Evolutionary conservation across 2,113 vertebrate genomes (phyloP).

Genomic region (Crocuta crocuta): DNA sequence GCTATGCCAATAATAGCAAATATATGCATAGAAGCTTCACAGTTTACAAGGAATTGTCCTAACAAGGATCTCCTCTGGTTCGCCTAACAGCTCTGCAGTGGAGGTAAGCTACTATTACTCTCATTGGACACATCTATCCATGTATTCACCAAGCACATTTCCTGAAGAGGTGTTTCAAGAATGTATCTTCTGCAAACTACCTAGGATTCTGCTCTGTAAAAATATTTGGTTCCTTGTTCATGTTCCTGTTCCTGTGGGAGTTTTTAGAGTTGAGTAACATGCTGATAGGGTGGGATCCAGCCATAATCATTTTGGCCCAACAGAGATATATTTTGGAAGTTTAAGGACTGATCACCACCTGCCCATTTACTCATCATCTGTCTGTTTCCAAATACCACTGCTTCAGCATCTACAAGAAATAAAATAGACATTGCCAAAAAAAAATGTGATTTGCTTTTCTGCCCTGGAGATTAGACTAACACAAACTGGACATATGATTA

Average conservation of each 20-base stretch:
- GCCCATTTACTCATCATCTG: background rate
- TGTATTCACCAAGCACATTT: background rate
- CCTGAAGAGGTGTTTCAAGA: background rate
- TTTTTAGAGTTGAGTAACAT: background rate
- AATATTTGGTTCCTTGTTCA: background rate
- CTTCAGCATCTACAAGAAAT: background rate
- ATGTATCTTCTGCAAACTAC: background rate
- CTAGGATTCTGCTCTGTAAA: background rate
- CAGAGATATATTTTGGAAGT: fast-evolving
- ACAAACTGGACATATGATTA: background rate
- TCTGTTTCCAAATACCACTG: background rate
- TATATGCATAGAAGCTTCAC: background rate
- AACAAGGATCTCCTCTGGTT: background rate
- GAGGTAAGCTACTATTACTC: background rate
- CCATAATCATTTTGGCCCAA: background rate
- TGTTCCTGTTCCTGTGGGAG: background rate
- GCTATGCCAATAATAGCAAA: background rate
- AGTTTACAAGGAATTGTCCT: background rate
- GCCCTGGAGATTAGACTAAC: background rate
- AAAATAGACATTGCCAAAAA: background rate
- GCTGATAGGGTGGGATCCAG: background rate
- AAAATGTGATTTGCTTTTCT: background rate
- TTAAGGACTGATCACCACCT: background rate
- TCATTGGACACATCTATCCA: background rate
- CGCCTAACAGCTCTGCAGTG: background rate